Evolutionary conservation across 2,888 invertebrate genomes (phyloP), one percentile per base, ranked within the genome.

Genomic region (Uloborus plumipes): DNA sequence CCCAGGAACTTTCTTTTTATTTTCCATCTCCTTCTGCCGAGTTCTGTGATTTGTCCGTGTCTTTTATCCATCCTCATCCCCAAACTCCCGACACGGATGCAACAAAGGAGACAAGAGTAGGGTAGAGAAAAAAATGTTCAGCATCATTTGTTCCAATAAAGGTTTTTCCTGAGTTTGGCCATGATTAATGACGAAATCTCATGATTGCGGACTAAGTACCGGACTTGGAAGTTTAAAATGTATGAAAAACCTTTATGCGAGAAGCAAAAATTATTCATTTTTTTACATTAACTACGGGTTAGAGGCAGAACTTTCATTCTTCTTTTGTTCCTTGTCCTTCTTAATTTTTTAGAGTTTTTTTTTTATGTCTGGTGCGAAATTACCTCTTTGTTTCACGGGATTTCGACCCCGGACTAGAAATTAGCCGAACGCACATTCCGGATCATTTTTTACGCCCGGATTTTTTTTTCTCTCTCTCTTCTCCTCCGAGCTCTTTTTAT

Each of bases 91-190:
- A 69, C 69, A 76, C 53, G 53, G 51, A 69, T 55, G 31, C 47
- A 76, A 64, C 55, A 76, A 76, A 69, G 76, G 39, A 50, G 69
- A 51, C 18, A 15, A 47, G 47, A 50, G 22, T 39, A 47, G 47
- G 31, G 18, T 22, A 53, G 16, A 14, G 53, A 16, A 62, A 20
- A 16, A 65, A 73, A 73, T 53, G 53, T 70, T 71, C 62, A 71
- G 74, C 71, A 66, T 76, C 76, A 82, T 82, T 82, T 72, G 82
- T 82, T 82, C 82, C 82, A 82, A 82, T 82, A 82, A 82, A 82
- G 82, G 75, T 67, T 67, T 67, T 76, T 82, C 75, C 72, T 72
- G 75, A 31, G 71, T 51, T 39, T 67, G 49, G 18, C 26, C 61
- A 76, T 76, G 82, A 76, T 82, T 82, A 76, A 82, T 82, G 82